Evolutionary conservation across 2,888 invertebrate genomes (phyloP).

Genomic region (Dicycla oo): DNA sequence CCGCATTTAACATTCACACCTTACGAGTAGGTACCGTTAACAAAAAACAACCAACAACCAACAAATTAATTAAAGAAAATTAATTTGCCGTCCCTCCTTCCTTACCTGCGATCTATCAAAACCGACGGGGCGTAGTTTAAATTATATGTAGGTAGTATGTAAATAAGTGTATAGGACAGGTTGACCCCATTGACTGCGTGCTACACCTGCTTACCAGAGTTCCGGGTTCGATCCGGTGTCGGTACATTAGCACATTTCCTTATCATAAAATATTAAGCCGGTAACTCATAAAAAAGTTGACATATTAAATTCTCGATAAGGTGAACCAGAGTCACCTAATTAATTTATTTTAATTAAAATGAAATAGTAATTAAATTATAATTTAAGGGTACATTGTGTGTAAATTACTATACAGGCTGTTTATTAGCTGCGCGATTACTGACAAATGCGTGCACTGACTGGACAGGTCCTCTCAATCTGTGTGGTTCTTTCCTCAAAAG

Average conservation of each 20-base stretch:
- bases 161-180: constrained; percentile 51
- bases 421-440: too few species aligned
- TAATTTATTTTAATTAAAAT: constrained; percentile 40
- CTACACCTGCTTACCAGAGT: constrained; percentile 45
- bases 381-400: constrained; percentile 19
- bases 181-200: constrained; percentile 46
- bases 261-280: constrained; percentile 21
- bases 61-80: constrained; percentile 45
- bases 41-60: constrained; percentile 36
- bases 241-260: constrained; percentile 24
- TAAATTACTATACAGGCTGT: constrained; percentile 18
- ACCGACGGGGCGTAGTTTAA: constrained; percentile 50
- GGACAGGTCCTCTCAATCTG: too few species aligned
- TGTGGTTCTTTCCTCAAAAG: too few species aligned
- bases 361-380: constrained; percentile 31
- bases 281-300: constrained; percentile 47
- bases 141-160: constrained; percentile 63
- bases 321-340: constrained; percentile 8
- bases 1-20: constrained; percentile 15
- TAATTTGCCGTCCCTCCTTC: constrained; percentile 54
- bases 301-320: constrained; percentile 43
- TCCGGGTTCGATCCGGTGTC: constrained; percentile 45
- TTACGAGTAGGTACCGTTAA: constrained; percentile 25
- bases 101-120: constrained; percentile 60
- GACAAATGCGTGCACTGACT: too few species aligned